Evolutionary conservation across 2,888 invertebrate genomes (phyloP), one percentile per base, ranked within the genome.

Genomic region (Atrina japonica): DNA sequence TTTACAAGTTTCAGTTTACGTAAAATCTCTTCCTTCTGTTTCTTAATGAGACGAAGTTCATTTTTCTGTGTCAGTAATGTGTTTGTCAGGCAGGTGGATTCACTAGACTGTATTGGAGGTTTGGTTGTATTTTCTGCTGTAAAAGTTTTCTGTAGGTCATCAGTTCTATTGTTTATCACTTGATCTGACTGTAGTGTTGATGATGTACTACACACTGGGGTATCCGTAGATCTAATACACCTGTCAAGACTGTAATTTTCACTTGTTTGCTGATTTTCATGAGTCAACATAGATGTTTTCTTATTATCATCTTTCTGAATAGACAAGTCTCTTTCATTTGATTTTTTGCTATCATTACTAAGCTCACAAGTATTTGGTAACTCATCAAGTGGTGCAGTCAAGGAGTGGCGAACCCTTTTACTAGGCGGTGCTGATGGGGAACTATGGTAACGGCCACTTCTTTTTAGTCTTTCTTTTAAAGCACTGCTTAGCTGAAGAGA

Each of bases 1-100:
- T 84, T 83, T 21, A 85, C 86, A 83, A 86, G 84, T 58, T 77
- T 81, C 21, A 86, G 70, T 66, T 85, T 84, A 43, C 86, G 73
- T 16, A 84, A 64, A 9, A 47, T 69, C 59, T 86, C 86, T 21
- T 80, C 75, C 56, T 78, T 80, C 21, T 74, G 68, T 53, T 40
- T 64, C 43, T 23, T 56, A 2, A 23, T 5, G 18, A 40, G 14
- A 18, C n/a, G 25, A 52, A 52, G 52, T 52, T 27, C 27, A 52
- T n/a, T 52, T 52, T 27, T 52, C 56, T 40, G 18, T 35, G 35
- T 11, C n/a, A n/a, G n/a, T n/a, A n/a, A n/a, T n/a, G n/a, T n/a
- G n/a, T n/a, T n/a, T n/a, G n/a, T n/a, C n/a, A n/a, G n/a, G n/a
- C n/a, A n/a, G n/a, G n/a, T n/a, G n/a, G n/a, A n/a, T n/a, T n/a